These are phyloP conservation scores for Ernsta delagoae DNA, from an alignment of 2,888 invertebrate species.

Conservation along the genomic window DNA sequence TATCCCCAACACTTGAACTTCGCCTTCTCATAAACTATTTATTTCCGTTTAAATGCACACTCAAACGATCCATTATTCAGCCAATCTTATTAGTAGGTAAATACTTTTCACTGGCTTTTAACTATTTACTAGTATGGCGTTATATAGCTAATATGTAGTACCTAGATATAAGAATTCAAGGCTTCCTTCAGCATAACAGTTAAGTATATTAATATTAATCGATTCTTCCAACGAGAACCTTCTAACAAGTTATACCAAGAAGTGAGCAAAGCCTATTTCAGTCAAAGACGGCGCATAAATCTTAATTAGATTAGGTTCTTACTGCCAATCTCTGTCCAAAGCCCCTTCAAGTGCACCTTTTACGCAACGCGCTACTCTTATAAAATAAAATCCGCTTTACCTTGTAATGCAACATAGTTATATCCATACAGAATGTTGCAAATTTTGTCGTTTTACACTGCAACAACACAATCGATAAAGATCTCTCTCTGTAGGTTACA, in stretches of 20 bases:
- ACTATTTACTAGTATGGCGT: no score
- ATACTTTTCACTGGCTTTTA: no score
- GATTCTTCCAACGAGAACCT: constrained; percentile 1
- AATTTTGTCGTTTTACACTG: not conserved
- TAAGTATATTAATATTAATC: constrained; percentile 16
- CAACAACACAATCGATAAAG: not conserved
- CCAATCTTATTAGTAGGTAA: no score
- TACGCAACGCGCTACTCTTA: not conserved
- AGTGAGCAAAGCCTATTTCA: constrained; percentile 22
- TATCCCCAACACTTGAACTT: constrained; percentile 33
- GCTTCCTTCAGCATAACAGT: no score
- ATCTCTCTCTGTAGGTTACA: no score
- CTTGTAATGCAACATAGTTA: not conserved
- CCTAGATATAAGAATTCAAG: no score
- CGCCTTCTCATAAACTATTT: constrained; percentile 26
- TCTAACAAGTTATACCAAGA: constrained; percentile 13
- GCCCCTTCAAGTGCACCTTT: constrained; percentile 10
- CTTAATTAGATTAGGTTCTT: constrained; percentile 32
- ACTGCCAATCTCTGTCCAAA: constrained; percentile 8
- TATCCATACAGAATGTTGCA: not conserved
- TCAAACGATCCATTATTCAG: not conserved
- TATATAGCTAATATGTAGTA: no score
- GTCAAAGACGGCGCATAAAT: constrained; percentile 19
- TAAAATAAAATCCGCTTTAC: constrained; percentile 1
- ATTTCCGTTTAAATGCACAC: constrained; percentile 12